Evolutionary conservation across 2,888 invertebrate species (phyloP).

Genomic region (Trissolcus brochymenae): DNA sequence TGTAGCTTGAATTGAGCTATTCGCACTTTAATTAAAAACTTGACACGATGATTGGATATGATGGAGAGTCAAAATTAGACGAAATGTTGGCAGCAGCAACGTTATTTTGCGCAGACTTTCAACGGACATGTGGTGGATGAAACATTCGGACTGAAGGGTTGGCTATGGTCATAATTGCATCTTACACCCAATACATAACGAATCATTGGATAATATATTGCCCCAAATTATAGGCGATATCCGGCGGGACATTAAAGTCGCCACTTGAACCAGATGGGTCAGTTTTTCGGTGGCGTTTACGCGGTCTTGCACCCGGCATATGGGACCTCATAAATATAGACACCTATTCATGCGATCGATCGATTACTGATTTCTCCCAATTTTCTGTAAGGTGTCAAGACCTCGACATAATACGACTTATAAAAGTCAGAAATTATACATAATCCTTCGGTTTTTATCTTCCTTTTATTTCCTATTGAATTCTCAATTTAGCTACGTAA

Average conservation of each 20-base stretch:
- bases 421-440: constrained; percentile 19
- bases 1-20: constrained; percentile 15
- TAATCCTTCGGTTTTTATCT: no score
- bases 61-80: constrained; percentile 40
- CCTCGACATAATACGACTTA: constrained; percentile 34
- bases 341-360: constrained; percentile 58
- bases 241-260: constrained; percentile 72
- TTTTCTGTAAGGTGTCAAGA: constrained; percentile 47
- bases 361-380: constrained; percentile 58
- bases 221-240: constrained; percentile 76
- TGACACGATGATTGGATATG: constrained; percentile 30
- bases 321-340: constrained; percentile 71
- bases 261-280: constrained; percentile 73
- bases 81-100: constrained; percentile 28
- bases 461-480: no score
- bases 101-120: constrained; percentile 30
- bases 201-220: constrained; percentile 76
- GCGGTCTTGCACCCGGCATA: constrained; percentile 65
- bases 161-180: constrained; percentile 71
- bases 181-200: constrained; percentile 72
- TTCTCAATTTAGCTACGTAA: no score
- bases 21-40: constrained; percentile 36
- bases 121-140: constrained; percentile 69
- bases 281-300: constrained; percentile 66
- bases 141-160: constrained; percentile 62